Evolutionary conservation across 2,113 vertebrate species (phyloP).

Genomic region (Piaya cayana): DNA sequence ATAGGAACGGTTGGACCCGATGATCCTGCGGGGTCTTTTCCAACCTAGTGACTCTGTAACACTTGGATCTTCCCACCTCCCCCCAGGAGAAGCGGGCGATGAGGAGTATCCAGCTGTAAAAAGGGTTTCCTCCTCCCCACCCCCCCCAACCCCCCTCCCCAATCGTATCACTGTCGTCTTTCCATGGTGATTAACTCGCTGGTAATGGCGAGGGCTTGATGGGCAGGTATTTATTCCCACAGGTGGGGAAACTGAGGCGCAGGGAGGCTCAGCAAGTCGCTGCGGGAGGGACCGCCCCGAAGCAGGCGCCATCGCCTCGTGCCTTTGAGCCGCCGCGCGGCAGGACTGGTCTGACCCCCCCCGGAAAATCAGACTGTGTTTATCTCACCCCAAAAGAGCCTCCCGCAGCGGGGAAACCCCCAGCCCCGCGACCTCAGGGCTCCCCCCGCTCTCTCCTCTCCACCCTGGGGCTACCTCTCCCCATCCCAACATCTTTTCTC

Average conservation of each 20-base stretch:
- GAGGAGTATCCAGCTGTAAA: background rate
- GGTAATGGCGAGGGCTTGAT: background rate
- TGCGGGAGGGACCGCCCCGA: background rate
- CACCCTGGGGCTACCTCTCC: accelerated
- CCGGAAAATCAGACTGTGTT: no score
- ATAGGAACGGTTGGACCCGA: no score
- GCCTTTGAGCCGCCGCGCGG: background rate
- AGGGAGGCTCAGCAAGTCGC: background rate
- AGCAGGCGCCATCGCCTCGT: accelerated
- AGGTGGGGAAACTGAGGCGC: conserved; percentile 3
- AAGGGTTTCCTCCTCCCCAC: background rate
- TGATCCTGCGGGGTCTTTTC: no score
- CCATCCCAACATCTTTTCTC: background rate
- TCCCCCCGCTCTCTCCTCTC: accelerated
- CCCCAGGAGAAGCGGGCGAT: background rate
- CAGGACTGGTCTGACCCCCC: accelerated
- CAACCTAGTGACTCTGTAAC: no score
- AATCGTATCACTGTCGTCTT: background rate
- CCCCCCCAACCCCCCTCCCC: background rate
- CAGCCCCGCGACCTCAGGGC: accelerated
- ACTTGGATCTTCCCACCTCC: background rate
- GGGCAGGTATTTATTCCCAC: conserved; percentile 45
- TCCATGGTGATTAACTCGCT: background rate
- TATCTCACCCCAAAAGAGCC: background rate
- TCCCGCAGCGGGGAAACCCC: background rate